Conservation (phyloP, 2,113 vertebrate species). For the Tachysurus fulvidraco region DNA sequence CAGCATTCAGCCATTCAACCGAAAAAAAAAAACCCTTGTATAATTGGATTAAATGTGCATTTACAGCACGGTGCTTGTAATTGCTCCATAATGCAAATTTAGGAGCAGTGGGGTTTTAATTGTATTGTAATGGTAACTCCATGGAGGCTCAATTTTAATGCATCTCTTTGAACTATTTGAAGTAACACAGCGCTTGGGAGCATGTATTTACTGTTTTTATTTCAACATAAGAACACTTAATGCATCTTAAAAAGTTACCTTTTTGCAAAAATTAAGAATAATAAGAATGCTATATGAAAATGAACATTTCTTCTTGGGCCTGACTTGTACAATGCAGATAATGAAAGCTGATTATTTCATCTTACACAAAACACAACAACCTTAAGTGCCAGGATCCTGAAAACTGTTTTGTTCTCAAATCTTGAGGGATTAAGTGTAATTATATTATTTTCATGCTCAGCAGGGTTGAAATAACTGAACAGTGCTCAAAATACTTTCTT, state of each 20-base stretch:
- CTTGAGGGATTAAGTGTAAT: neutral
- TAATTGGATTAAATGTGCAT: constrained; percentile 58
- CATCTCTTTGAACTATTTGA: constrained; percentile 58
- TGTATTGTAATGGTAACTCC: constrained; percentile 53
- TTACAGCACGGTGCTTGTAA: constrained; percentile 58
- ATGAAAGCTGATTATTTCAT: neutral
- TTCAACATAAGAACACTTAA: neutral
- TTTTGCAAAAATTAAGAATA: neutral
- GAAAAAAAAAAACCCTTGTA: constrained; percentile 55
- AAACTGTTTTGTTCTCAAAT: neutral
- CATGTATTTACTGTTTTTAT: neutral
- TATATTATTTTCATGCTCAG: neutral
- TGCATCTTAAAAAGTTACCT: neutral
- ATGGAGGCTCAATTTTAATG: constrained; percentile 60
- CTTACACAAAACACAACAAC: neutral
- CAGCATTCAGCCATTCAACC: constrained; percentile 49
- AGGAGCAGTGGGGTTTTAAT: constrained; percentile 52
- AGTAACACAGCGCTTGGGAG: constrained; percentile 33
- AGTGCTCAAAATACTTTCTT: neutral
- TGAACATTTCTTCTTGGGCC: neutral
- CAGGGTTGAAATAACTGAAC: neutral
- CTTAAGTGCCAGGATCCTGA: neutral
- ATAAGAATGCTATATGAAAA: neutral
- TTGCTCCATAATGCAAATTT: constrained; percentile 46
- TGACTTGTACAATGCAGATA: neutral